Evolutionary conservation across 1,140 invertebrate genomes (phyloP).

Genomic region (Sitodiplosis mosellana): DNA sequence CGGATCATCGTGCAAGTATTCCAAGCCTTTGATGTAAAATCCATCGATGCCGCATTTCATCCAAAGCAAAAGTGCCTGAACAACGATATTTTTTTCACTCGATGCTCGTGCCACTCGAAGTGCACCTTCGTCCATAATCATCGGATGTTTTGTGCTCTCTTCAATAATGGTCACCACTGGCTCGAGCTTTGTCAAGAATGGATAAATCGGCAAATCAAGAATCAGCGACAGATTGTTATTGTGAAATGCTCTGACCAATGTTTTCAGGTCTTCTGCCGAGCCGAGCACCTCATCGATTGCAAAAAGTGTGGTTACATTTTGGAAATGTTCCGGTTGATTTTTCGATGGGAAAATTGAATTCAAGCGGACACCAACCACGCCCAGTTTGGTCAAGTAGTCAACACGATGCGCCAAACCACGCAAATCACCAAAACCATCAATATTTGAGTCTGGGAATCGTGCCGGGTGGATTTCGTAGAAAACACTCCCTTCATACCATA

Average conservation of each 20-base stretch:
- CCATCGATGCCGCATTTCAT: constrained; percentile 46
- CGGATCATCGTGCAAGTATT: constrained; percentile 27
- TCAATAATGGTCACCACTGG: neutral
- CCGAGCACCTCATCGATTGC: constrained; percentile 44
- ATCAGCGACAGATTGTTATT: constrained; percentile 47
- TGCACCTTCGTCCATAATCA: neutral
- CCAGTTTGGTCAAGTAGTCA: constrained; percentile 46
- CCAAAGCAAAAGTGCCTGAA: constrained; percentile 45
- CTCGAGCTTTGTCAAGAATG: constrained; percentile 4
- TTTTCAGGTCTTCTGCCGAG: constrained; percentile 38
- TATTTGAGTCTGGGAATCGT: constrained; percentile 58
- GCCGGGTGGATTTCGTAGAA: constrained; percentile 71
- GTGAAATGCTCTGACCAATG: constrained; percentile 38
- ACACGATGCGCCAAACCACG: constrained; percentile 43
- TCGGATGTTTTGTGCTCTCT: neutral
- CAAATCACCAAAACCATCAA: constrained; percentile 56
- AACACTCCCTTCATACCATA: constrained; percentile 65
- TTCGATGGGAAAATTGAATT: constrained; percentile 53
- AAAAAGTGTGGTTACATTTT: constrained; percentile 38
- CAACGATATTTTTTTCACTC: constrained; percentile 3
- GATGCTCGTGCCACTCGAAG: neutral
- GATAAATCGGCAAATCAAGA: constrained; percentile 48
- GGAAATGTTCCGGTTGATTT: constrained; percentile 50
- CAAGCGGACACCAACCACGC: constrained; percentile 43
- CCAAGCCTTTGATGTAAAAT: constrained; percentile 58